Percentiles rank a stretch among this genome's conserved stretches.
Conservation (phyloP, 2,113 vertebrate species). For the Grallaria varia region DNA sequence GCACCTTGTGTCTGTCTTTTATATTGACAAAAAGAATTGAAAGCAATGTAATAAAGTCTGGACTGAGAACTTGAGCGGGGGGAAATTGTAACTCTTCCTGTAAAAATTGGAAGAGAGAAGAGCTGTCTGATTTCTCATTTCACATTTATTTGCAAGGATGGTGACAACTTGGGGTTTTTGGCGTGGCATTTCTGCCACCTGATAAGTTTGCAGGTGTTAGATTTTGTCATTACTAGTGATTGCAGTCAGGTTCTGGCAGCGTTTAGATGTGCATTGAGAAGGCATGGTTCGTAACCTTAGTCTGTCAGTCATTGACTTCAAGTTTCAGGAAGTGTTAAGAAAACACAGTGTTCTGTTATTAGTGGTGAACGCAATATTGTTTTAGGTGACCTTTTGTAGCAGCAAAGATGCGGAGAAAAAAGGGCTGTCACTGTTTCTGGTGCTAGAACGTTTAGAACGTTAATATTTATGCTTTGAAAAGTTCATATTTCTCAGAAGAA, state of each 20-base stretch:
- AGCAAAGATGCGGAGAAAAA: not conserved
- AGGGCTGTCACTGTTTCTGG: not conserved
- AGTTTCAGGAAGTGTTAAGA: not conserved
- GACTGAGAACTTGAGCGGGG: not conserved
- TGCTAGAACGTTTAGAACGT: not conserved
- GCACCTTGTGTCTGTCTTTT: not conserved
- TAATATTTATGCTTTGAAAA: not conserved
- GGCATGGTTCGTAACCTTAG: not conserved
- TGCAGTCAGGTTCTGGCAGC: not conserved
- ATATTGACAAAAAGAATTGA: not conserved
- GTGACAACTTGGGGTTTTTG: not conserved
- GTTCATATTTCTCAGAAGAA: not conserved
- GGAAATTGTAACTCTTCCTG: not conserved
- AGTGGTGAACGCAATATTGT: not conserved
- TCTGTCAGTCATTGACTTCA: not conserved
- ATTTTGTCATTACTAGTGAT: not conserved
- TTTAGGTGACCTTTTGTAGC: not conserved
- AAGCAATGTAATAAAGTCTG: not conserved
- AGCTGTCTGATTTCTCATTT: not conserved
- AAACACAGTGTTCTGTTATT: not conserved
- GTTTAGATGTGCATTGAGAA: not conserved
- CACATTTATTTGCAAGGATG: not conserved
- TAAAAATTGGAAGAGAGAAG: not conserved
- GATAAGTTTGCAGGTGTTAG: not conserved
- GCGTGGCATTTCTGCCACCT: not conserved